These are phyloP conservation scores for Morelia viridis DNA, from an alignment of 2,797 vertebrate species.

Conservation along the genomic window DNA sequence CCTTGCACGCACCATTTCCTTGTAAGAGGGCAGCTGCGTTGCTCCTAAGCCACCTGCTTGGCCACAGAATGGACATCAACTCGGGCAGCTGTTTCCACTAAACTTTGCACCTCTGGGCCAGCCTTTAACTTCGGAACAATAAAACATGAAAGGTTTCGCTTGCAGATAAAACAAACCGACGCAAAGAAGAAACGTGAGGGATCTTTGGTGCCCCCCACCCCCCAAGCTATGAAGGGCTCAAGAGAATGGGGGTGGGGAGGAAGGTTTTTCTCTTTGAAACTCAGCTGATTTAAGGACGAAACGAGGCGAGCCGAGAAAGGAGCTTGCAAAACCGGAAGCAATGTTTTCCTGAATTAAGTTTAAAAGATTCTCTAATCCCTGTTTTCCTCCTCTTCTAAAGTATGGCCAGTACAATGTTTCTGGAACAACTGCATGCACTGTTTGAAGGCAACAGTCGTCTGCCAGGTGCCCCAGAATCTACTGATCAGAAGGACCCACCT, in stretches of 20 bases:
- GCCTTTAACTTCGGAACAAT: constrained; percentile 72
- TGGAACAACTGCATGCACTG: too few species aligned
- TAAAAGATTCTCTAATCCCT: too few species aligned
- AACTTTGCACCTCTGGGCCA: constrained; percentile 75
- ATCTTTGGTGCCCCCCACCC: constrained; percentile 13
- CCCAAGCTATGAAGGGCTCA: constrained; percentile 51
- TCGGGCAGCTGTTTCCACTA: constrained; percentile 75
- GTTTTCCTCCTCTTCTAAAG: too few species aligned
- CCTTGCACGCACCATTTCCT: constrained; percentile 70
- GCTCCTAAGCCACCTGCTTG: constrained; percentile 74
- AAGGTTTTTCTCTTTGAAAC: constrained; percentile 67
- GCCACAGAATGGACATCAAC: not conserved
- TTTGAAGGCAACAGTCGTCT: too few species aligned
- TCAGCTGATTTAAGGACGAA: not conserved
- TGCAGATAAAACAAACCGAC: constrained; percentile 74
- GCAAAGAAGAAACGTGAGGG: constrained; percentile 57
- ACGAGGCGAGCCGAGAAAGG: not conserved
- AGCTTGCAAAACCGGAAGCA: not conserved
- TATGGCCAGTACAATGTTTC: too few species aligned
- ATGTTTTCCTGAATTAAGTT: too few species aligned
- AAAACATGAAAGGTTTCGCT: constrained; percentile 78
- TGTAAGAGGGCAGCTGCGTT: constrained; percentile 64
- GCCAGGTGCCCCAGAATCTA: too few species aligned
- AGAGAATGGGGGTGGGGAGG: constrained; percentile 62
- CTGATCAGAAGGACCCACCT: too few species aligned